Conservation (phyloP, 2,888 invertebrate species). For the Tribolium freemani region DNA sequence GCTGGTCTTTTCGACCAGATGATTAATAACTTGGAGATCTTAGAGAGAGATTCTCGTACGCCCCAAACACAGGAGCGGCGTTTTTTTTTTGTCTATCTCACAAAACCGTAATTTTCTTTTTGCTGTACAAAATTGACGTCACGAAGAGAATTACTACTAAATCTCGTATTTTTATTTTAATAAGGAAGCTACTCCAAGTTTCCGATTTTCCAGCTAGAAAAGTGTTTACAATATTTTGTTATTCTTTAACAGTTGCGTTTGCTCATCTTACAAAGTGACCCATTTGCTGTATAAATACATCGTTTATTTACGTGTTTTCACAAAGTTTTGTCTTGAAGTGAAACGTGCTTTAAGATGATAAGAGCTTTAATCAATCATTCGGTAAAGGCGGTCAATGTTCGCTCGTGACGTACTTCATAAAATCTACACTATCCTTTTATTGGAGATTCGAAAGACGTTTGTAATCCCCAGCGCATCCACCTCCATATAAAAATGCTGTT, state of each 20-base stretch:
- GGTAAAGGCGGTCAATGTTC: conserved; percentile 36
- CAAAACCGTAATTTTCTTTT: conserved; percentile 59
- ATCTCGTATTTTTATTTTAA: conserved; percentile 55
- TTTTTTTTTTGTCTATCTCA: conserved; percentile 54
- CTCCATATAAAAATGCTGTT: conserved; percentile 28
- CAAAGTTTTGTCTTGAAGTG: conserved; percentile 23
- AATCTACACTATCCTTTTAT: conserved; percentile 28
- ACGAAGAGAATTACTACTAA: conserved; percentile 55
- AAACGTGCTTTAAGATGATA: conserved; percentile 37
- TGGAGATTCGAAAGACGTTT: conserved; percentile 34
- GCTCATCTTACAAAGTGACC: background rate
- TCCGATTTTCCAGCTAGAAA: conserved; percentile 25
- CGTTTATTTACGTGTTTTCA: conserved; percentile 25
- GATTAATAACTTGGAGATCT: conserved; percentile 53
- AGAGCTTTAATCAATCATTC: conserved; percentile 41
- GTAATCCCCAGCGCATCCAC: conserved; percentile 29
- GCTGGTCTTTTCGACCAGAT: conserved; percentile 51
- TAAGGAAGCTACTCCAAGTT: conserved; percentile 39
- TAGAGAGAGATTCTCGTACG: conserved; percentile 49
- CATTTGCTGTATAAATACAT: conserved; percentile 5
- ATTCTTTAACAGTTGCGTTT: background rate
- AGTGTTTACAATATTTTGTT: background rate
- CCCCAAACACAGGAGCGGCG: conserved; percentile 50
- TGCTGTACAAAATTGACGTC: conserved; percentile 57
- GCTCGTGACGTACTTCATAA: conserved; percentile 35